A percentile compares a stretch with the other conserved stretches of the same genome.
These are phyloP conservation scores for Aleiodes leptofemur DNA, from an alignment of 2,888 invertebrate species.

Conservation along the genomic window DNA sequence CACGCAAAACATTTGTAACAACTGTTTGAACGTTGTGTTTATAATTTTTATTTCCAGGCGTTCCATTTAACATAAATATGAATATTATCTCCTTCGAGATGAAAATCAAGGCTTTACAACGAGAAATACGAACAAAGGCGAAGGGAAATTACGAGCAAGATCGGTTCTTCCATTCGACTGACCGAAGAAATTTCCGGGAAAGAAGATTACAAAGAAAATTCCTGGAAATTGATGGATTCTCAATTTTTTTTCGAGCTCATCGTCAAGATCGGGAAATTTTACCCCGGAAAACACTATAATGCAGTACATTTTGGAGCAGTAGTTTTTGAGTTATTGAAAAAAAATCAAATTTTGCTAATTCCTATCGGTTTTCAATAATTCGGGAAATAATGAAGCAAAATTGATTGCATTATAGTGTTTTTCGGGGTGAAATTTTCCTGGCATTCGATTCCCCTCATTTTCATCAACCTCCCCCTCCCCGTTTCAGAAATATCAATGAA, in stretches of 20 bases:
- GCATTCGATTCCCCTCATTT: too few species aligned
- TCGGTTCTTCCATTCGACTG: background rate
- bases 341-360: too few species aligned
- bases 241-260: background rate
- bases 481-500: too few species aligned
- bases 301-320: too few species aligned
- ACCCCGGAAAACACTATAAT: too few species aligned
- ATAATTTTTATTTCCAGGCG: background rate
- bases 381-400: too few species aligned
- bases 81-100: conserved; percentile 4
- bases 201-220: conserved; percentile 7
- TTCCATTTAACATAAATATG: conserved; percentile 4
- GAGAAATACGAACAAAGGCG: background rate
- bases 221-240: background rate
- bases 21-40: background rate
- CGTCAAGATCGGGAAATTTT: too few species aligned
- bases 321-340: too few species aligned
- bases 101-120: conserved; percentile 12
- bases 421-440: too few species aligned
- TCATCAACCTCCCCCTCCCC: too few species aligned
- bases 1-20: conserved; percentile 23
- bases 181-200: background rate
- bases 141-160: background rate
- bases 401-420: too few species aligned
- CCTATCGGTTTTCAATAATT: too few species aligned